Evolutionary conservation across 2,888 invertebrate genomes (phyloP), one percentile per base, ranked within the genome.

Genomic region (Lycophotia porphyrea): DNA sequence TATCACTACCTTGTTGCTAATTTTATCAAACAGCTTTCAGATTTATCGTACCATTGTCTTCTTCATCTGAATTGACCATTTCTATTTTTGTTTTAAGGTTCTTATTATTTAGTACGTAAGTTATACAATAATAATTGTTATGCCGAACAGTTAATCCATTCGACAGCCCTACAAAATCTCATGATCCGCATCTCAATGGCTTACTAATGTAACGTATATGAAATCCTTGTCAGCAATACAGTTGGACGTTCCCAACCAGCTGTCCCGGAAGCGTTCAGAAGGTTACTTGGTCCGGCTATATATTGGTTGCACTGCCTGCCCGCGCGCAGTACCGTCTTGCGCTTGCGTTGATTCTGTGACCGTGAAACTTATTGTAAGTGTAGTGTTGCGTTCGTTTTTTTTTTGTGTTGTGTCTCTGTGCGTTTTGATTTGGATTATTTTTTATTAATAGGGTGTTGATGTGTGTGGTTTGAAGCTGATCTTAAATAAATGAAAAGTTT

Each of bases 241-340:
- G 68, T 65, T 64, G 52, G 70, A 79, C 85, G 76, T 78, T 80
- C 84, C 81, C 83, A 86, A 63, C 47, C 47, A 55, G 84, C 74
- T 87, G 92, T 94, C 93, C 95, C 94, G 96, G 96, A 96, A 96
- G 95, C 90, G 52, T 67, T 81, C 88, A 91, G 94, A 96, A 96
- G 96, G 95, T 95, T 95, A 90, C 87, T 84, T 81, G 86, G 84
- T 79, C 80, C 90, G 90, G 91, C 92, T 96, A 95, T 96, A 96
- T 93, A 96, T 91, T 89, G 89, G 84, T 80, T 77, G 89, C 78
- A 75, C 78, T 73, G 85, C 68, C 74, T 88, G 92, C 95, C 93
- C 94, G 84, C 93, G 95, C 95, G 92, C 95, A 95, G 93, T 95
- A 86, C 77, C 86, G 76, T 79, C 86, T 73, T 84, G 88, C 87